Conservation (phyloP, 2,888 invertebrate species). For the Acanthosepion pharaonis region DNA sequence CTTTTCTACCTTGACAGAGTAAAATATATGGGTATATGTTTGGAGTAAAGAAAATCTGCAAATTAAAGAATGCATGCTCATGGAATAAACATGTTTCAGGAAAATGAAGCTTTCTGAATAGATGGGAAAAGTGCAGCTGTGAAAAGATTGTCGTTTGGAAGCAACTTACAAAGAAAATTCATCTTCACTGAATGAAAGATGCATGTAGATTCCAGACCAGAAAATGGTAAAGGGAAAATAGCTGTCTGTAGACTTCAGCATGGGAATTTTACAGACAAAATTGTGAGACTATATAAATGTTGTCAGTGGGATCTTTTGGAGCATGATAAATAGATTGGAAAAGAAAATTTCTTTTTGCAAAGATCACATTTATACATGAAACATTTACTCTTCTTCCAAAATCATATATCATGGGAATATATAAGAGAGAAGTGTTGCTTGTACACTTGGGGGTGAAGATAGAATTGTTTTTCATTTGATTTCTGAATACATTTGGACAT, state of each 20-base stretch:
- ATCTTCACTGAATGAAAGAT: background rate
- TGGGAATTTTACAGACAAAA: background rate
- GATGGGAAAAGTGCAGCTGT: background rate
- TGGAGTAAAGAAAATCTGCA: background rate
- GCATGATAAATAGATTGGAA: background rate
- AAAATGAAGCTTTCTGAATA: background rate
- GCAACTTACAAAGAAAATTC: background rate
- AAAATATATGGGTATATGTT: background rate
- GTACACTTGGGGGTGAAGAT: too few species aligned
- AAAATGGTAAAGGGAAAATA: background rate
- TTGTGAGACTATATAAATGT: background rate
- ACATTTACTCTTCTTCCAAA: too few species aligned
- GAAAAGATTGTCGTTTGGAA: background rate
- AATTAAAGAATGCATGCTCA: background rate
- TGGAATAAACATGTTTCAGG: background rate
- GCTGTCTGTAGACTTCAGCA: background rate
- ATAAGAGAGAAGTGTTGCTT: too few species aligned
- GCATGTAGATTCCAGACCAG: background rate
- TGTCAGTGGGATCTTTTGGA: background rate
- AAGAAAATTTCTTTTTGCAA: background rate
- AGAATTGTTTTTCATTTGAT: too few species aligned
- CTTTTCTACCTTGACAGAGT: background rate
- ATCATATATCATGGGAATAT: too few species aligned
- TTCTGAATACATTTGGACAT: too few species aligned
- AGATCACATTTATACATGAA: background rate